These are phyloP conservation scores for Morone chrysops DNA, from an alignment of 2,113 vertebrate species.

Conservation along the genomic window DNA sequence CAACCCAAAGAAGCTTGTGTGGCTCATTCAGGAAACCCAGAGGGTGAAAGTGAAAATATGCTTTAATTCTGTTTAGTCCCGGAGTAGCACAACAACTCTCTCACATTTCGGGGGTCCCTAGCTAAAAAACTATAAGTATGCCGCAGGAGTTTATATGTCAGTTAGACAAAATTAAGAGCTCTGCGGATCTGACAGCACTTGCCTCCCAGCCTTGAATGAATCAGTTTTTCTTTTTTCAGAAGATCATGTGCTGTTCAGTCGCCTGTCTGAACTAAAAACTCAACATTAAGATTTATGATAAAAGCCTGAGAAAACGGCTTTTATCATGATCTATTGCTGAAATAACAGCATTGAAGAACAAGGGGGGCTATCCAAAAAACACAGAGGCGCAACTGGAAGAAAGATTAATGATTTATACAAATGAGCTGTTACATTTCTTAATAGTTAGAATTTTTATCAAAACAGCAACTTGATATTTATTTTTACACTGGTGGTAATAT, in stretches of 20 bases:
- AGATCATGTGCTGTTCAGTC: neutral
- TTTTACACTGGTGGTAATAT: neutral
- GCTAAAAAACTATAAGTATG: neutral
- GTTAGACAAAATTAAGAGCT: constrained; percentile 52
- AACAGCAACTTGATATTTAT: neutral
- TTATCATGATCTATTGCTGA: constrained; percentile 32
- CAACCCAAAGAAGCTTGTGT: neutral
- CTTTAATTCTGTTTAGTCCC: constrained; percentile 25
- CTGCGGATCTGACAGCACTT: constrained; percentile 24
- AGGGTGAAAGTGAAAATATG: constrained; percentile 18
- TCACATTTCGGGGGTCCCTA: neutral
- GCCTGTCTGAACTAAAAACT: constrained; percentile 29
- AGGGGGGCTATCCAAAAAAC: neutral
- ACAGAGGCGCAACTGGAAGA: neutral
- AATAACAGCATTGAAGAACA: constrained; percentile 12
- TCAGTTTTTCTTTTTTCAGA: constrained; percentile 7
- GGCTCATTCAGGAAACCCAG: neutral
- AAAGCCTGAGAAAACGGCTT: constrained; percentile 17
- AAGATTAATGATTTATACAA: constrained; percentile 2
- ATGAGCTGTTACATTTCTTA: neutral
- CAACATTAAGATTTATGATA: constrained; percentile 50
- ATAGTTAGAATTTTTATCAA: neutral
- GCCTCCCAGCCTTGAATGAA: constrained; percentile 46
- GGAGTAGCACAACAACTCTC: neutral
- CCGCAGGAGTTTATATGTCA: constrained; percentile 30